phyloP scores from a whole-genome alignment of 2,797 vertebrate species.

The Rachycentron canadum region DNA sequence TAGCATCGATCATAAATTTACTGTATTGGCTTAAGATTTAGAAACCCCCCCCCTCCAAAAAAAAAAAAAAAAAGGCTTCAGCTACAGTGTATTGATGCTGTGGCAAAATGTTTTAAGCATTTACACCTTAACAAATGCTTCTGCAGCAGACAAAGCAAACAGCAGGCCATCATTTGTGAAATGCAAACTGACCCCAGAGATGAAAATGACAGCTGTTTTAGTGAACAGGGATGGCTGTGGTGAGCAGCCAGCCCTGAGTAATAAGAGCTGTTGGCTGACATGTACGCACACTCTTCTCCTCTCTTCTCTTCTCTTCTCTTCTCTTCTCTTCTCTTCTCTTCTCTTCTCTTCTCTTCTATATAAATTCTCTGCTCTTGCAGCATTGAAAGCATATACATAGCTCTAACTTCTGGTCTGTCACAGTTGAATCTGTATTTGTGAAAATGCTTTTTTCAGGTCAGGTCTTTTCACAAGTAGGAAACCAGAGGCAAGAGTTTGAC shows the following conservation, averaged over 20 bases:
- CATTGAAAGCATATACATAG: not conserved
- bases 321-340: constrained; percentile 8
- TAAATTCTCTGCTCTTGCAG: constrained; percentile 12
- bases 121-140: constrained; percentile 50
- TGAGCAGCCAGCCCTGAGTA: constrained; percentile 68
- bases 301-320: not conserved
- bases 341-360: not conserved
- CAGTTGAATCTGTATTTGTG: constrained; percentile 1
- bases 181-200: constrained; percentile 71
- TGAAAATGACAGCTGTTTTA: constrained; percentile 74
- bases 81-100: constrained; percentile 13
- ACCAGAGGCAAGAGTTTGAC: constrained; percentile 20
- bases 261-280: constrained; percentile 59
- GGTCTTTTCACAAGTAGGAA: constrained; percentile 10
- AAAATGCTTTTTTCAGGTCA: not conserved
- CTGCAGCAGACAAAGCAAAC: constrained; percentile 52
- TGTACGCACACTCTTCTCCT: constrained; percentile 22
- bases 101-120: constrained; percentile 16
- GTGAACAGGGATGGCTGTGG: constrained; percentile 60
- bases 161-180: constrained; percentile 66
- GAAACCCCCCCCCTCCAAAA: not conserved
- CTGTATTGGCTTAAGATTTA: constrained; percentile 30
- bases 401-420: not conserved
- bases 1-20: constrained; percentile 62
- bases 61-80: constrained; percentile 4